A percentile compares a stretch with the other conserved stretches of the same genome.
phyloP scores from a whole-genome alignment of 2,797 vertebrate species.

The Pangasius macronema region DNA sequence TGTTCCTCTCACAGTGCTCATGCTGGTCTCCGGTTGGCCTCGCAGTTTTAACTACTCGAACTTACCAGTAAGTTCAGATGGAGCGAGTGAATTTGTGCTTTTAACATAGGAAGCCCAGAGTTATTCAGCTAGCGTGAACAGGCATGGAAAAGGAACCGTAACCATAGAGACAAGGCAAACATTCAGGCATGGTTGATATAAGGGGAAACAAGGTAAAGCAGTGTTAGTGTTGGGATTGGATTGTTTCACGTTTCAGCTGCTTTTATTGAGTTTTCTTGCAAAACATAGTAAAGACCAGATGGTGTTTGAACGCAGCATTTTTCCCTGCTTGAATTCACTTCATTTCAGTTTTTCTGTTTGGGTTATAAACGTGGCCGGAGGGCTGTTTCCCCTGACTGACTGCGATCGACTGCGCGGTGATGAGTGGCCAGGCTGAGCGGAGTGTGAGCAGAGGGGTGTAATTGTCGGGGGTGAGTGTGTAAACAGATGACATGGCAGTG shows the following conservation, averaged over 20 bases:
- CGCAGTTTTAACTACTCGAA: not conserved
- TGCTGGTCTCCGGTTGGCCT: not conserved
- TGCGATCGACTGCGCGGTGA: conserved; percentile 42
- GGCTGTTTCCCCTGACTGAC: conserved; percentile 29
- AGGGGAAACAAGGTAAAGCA: not conserved
- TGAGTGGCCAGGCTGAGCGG: conserved; percentile 38
- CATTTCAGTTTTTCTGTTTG: conserved; percentile 19
- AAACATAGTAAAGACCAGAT: not conserved
- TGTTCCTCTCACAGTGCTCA: not conserved
- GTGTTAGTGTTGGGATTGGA: not conserved
- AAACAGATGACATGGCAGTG: conserved; percentile 47
- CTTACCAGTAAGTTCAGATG: not conserved
- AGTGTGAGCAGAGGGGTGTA: conserved; percentile 23
- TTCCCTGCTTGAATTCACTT: not conserved
- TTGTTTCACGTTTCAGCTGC: not conserved
- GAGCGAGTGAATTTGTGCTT: too few relatives aligned
- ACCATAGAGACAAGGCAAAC: not conserved
- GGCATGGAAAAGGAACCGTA: too few relatives aligned
- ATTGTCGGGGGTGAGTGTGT: conserved; percentile 4
- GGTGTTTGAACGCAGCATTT: not conserved
- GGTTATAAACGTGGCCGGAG: not conserved
- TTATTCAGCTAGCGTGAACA: not conserved
- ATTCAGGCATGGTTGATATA: not conserved
- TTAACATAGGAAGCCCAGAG: not conserved
- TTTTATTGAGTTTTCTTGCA: not conserved